Evolutionary conservation across 1,140 invertebrate species (phyloP), one percentile per base, ranked within the genome.

Genomic region (Lepidurus apus): DNA sequence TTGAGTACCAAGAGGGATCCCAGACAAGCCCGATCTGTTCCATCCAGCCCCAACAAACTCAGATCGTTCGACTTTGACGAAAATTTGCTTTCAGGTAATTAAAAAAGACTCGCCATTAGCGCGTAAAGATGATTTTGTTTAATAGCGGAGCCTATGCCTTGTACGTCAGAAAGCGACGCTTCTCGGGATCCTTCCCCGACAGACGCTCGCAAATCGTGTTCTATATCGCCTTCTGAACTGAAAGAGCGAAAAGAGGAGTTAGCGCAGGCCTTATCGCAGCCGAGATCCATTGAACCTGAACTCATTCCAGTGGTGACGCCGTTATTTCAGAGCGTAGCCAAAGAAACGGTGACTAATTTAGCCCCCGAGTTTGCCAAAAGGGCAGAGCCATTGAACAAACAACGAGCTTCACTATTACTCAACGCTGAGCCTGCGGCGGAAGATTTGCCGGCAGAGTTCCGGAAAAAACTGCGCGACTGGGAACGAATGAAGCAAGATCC

Each of bases 381-480:
- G 53, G 53, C 53, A 7, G 53, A 65, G 53, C 53, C 53, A 65
- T 21, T 65, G 53, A 65, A 65, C 53, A 65, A 65, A 65, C 53
- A 65, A 17, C 53, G 53, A 7, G n/a, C 53, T 21, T 65, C 53
- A n/a, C 13, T 65, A 65, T 65, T 65, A 65, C 5, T 80, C 78
- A 42, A 78, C 80, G 11, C 79, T 45, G 43, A 74, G 53, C 74
- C 79, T 43, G 77, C n/a, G 75, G 53, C 24, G 73, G 80, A 65
- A 26, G 75, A 74, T 43, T 34, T 43, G 74, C 65, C 13, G 7
- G 74, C 65, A 47, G 86, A 87, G 79, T 94, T 94, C 83, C 88
- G 90, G 47, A 93, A 93, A 84, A 95, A 95, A 83, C 85, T 95
- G 1, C 89, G 91, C 80, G 93, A 95, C 83, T 95, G 93, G 93